phyloP scores from a whole-genome alignment of 2,888 invertebrate genomes.

The Ryuthela nishihirai region DNA sequence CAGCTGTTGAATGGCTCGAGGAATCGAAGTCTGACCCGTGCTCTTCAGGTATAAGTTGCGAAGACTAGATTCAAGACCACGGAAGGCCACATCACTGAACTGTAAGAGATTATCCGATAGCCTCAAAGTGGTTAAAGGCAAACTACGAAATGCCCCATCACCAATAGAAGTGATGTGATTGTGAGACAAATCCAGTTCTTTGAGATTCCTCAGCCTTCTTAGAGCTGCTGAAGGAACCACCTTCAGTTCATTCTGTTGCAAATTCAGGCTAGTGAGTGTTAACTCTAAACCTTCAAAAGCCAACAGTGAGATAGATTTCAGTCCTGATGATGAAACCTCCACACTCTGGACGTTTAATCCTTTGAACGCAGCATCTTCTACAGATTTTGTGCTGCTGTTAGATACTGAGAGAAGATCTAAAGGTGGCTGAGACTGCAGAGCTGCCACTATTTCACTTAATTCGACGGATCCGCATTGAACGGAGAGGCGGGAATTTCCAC shows the following conservation, averaged over 20 bases:
- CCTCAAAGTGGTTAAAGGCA: constrained; percentile 59
- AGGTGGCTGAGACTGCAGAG: constrained; percentile 55
- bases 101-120: constrained; percentile 74
- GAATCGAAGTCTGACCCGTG: constrained; percentile 72
- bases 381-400: constrained; percentile 64
- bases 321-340: constrained; percentile 48
- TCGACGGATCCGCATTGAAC: constrained; percentile 43
- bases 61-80: constrained; percentile 72
- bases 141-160: constrained; percentile 69
- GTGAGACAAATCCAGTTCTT: constrained; percentile 76
- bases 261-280: constrained; percentile 73
- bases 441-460: constrained; percentile 60
- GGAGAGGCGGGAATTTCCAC: constrained; percentile 59
- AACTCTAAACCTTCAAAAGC: constrained; percentile 67
- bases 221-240: constrained; percentile 73
- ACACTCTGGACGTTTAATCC: constrained; percentile 57
- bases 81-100: constrained; percentile 59
- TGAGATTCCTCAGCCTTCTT: constrained; percentile 64
- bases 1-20: constrained; percentile 71
- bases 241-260: constrained; percentile 60
- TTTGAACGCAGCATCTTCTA: constrained; percentile 65
- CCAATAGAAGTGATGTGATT: constrained; percentile 69
- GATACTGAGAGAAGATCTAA: constrained; percentile 84
- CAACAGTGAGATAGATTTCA: constrained; percentile 45
- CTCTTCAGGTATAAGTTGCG: constrained; percentile 88